Evolutionary conservation across 2,113 vertebrate species (phyloP), one percentile per base, ranked within the genome.

Genomic region (Calidris pygmaea): DNA sequence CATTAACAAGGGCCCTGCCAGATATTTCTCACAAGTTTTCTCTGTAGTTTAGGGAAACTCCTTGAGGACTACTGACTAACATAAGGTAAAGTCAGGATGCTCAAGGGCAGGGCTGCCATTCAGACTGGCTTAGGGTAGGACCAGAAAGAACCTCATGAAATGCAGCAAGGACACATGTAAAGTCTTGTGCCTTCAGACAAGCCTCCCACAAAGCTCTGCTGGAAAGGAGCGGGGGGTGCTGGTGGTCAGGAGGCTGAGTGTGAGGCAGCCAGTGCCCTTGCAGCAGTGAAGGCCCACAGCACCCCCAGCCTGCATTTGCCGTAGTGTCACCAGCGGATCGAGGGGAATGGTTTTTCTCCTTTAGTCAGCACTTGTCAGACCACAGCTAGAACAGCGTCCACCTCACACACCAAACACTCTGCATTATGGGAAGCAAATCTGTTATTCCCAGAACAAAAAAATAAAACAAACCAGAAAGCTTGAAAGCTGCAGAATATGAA

Each of bases 401-500:
- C 6, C 60, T 67, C 5, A 43, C 0, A 2, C 0, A 30, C 29
- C 56, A 20, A 63, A 60, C 50, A 3, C 58, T 56, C 70, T 21
- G 53, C 52, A 6, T 59, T 11, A 4, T 6, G 62, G 83, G 50
- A 87, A 81, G 60, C 23, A 67, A 68, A 78, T 4, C 15, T 72
- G 56, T 52, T n/a, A 8, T 34, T 37, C 65, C 43, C 85, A 85
- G 82, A 68, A 73, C 21, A 73, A 24, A 55, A 56, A 48, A 43
- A 41, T 3, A 73, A 84, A 95, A 27, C 55, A 73, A 91, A 66
- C 41, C 48, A 79, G 56, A 83, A 80, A 59, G 30, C 56, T 86
- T 79, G 65, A 96, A 95, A 94, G 77, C 65, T 85, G 77, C 45
- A 79, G 87, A 89, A 94, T 90, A 89, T 72, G 45, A 84, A 92